A percentile compares a stretch with the other conserved stretches of the same genome.
Conservation (phyloP, 2,888 invertebrate genomes). For the Clostera curtula region DNA sequence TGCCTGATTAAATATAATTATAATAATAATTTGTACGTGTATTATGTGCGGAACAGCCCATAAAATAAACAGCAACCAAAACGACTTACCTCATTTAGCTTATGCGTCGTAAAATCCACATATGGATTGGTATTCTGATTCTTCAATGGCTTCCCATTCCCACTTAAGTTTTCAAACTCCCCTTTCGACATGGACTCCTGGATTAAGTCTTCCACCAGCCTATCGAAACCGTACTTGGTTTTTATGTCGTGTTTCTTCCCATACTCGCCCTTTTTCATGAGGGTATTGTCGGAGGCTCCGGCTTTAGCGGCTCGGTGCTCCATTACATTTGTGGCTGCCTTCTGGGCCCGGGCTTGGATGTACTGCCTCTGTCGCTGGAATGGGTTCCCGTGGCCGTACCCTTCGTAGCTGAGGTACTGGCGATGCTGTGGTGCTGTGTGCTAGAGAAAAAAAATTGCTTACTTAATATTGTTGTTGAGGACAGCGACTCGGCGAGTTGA, state of each 20-base stretch:
- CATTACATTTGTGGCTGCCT: slow-evolving; percentile 78
- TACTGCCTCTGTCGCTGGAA: slow-evolving; percentile 87
- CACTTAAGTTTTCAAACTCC: slow-evolving; percentile 89
- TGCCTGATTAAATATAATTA: no score
- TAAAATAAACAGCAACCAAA: background rate
- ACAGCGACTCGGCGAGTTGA: no score
- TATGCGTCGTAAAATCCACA: slow-evolving; percentile 91
- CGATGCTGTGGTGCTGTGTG: slow-evolving; percentile 93
- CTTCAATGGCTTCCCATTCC: slow-evolving; percentile 87
- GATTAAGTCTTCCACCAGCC: slow-evolving; percentile 93
- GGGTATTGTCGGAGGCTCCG: slow-evolving; percentile 74
- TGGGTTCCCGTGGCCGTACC: slow-evolving; percentile 86
- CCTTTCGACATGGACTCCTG: slow-evolving; percentile 93
- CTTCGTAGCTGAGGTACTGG: slow-evolving; percentile 86
- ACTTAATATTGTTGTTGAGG: background rate
- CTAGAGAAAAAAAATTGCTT: slow-evolving; percentile 38
- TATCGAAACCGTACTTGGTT: slow-evolving; percentile 89
- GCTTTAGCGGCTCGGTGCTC: slow-evolving; percentile 79
- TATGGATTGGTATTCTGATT: slow-evolving; percentile 85
- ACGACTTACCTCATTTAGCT: slow-evolving; percentile 81
- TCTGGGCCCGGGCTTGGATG: slow-evolving; percentile 78
- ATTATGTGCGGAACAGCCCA: no score
- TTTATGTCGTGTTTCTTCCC: slow-evolving; percentile 81
- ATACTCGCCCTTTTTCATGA: slow-evolving; percentile 79
- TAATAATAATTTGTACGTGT: no score